Evolutionary conservation across 2,113 vertebrate species (phyloP).

Genomic region (Ammodytes dubius): DNA sequence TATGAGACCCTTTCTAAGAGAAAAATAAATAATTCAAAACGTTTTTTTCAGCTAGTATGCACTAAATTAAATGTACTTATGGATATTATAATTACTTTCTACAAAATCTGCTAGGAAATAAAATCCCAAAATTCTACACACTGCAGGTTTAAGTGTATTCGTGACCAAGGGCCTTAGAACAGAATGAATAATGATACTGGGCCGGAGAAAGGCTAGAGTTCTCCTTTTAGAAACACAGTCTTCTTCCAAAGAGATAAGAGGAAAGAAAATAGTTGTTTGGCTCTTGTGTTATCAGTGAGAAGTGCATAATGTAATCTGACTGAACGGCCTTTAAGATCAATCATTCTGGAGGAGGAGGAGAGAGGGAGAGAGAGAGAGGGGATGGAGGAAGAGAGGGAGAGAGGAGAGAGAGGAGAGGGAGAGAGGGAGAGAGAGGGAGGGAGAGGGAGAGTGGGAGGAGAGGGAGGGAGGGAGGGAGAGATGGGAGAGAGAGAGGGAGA

Average conservation of each 20-base stretch:
- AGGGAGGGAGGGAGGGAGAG: too few species aligned
- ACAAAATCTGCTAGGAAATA: too few species aligned
- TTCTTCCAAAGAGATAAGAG: conserved; percentile 76
- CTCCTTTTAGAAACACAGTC: conserved; percentile 80
- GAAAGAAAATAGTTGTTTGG: conserved; percentile 81
- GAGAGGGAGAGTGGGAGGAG: too few species aligned
- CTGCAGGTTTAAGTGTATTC: not conserved
- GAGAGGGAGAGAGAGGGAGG: not conserved
- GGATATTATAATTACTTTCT: too few species aligned
- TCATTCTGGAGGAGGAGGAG: conserved; percentile 63
- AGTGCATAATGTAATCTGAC: conserved; percentile 81
- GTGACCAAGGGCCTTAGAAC: conserved; percentile 72
- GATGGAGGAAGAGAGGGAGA: too few species aligned
- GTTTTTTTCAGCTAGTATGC: too few species aligned
- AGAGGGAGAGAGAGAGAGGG: conserved; percentile 6
- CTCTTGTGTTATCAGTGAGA: conserved; percentile 80
- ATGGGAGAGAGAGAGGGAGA: too few species aligned
- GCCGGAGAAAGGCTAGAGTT: conserved; percentile 61
- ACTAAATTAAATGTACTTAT: too few species aligned
- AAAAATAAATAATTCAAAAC: too few species aligned
- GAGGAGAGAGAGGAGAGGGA: too few species aligned
- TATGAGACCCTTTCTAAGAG: too few species aligned
- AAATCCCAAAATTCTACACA: too few species aligned
- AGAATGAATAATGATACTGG: conserved; percentile 82
- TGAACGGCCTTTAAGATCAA: conserved; percentile 79